These are phyloP conservation scores for Hydropotes inermis DNA, from an alignment of 2,113 vertebrate genomes.

Conservation along the genomic window DNA sequence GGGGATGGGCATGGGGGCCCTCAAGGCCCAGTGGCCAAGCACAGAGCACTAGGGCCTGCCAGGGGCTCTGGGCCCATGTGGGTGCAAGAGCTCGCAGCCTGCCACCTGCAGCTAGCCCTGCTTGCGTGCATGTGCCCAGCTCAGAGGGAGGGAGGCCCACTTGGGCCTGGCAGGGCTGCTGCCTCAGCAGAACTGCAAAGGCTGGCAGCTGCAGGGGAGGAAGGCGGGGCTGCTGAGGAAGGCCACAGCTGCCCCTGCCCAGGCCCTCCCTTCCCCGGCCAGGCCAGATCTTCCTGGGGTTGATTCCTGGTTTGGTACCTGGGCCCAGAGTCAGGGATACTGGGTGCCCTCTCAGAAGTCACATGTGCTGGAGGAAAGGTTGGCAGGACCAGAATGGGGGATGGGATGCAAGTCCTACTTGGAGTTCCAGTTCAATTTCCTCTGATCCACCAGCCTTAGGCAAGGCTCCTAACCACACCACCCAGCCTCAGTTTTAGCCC, in stretches of 20 bases:
- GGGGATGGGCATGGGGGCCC: not conserved
- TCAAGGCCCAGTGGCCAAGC: not conserved
- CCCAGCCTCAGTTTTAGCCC: not conserved
- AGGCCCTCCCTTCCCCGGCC: not conserved
- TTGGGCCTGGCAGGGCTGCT: conserved; percentile 36
- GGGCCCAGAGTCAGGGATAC: not conserved
- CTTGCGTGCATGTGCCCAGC: not conserved
- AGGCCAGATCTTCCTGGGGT: not conserved
- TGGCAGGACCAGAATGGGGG: not conserved
- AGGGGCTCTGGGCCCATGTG: not conserved
- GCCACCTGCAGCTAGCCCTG: conserved; percentile 23
- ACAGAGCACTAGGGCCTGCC: not conserved
- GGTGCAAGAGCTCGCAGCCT: not conserved
- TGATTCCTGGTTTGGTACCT: not conserved
- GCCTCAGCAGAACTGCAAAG: conserved; percentile 54
- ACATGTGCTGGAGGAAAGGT: not conserved
- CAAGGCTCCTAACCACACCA: not conserved
- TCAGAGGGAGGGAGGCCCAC: not conserved
- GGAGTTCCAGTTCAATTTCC: not conserved
- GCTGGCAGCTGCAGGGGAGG: not conserved
- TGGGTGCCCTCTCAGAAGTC: not conserved
- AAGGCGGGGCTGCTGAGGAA: not conserved
- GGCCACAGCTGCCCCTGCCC: not conserved
- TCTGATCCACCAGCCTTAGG: not conserved
- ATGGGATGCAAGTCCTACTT: not conserved